These are phyloP conservation scores for Acleris emargana DNA, from an alignment of 2,888 invertebrate species.

Conservation along the genomic window DNA sequence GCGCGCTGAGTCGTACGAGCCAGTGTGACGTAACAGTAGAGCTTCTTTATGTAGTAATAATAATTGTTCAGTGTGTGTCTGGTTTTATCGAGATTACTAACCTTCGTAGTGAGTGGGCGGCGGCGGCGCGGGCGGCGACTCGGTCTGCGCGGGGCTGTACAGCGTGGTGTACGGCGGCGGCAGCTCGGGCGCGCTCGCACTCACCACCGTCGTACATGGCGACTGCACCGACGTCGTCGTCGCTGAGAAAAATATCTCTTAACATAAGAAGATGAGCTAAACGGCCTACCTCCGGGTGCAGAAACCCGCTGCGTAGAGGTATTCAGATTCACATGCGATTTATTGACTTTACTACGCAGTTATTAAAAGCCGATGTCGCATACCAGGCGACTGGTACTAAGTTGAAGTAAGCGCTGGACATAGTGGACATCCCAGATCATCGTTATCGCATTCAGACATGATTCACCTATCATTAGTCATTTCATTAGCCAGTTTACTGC, in stretches of 20 bases:
- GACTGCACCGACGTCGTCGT: conserved; percentile 34
- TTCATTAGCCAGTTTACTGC: no score
- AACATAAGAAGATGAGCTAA: neutral
- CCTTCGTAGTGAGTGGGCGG: conserved; percentile 1
- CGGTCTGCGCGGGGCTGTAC: conserved; percentile 47
- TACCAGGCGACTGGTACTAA: no score
- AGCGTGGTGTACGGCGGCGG: conserved; percentile 64
- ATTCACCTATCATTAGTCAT: no score
- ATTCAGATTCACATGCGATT: no score
- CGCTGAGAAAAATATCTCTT: neutral
- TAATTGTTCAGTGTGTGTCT: neutral
- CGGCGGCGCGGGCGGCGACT: conserved; percentile 38
- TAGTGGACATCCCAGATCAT: no score
- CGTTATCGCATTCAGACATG: neutral
- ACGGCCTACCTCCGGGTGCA: neutral
- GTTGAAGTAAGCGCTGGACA: no score
- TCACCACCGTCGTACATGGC: conserved; percentile 45
- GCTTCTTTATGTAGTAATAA: neutral
- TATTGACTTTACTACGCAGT: no score
- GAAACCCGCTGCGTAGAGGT: no score
- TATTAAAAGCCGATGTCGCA: no score
- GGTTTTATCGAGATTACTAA: neutral
- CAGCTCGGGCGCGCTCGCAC: conserved; percentile 55
- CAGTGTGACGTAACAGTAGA: no score
- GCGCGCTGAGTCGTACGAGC: neutral